A percentile compares a stretch with the other conserved stretches of the same genome.
Conservation (phyloP, 2,797 vertebrate genomes). For the Gobio occitaniae region DNA sequence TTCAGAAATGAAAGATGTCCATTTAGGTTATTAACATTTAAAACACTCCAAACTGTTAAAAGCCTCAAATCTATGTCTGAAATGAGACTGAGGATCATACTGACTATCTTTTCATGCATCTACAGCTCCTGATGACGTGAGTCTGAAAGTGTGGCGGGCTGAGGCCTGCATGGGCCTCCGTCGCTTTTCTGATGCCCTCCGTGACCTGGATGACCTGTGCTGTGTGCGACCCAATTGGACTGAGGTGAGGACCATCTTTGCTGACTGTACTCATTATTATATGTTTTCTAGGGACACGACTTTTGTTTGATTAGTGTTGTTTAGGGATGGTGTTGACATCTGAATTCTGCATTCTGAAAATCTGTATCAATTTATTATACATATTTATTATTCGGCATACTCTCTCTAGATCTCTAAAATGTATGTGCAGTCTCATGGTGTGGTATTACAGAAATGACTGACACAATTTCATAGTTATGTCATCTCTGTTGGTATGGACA, state of each 20-base stretch:
- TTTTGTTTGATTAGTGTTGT: background rate
- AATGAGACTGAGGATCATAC: background rate
- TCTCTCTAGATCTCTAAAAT: background rate
- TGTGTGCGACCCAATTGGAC: slow-evolving; percentile 79
- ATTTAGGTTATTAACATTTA: background rate
- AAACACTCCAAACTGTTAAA: background rate
- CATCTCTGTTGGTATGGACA: background rate
- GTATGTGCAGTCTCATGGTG: background rate
- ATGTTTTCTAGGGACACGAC: background rate
- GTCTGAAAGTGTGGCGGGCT: slow-evolving; percentile 79
- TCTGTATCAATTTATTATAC: background rate
- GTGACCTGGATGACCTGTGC: slow-evolving; percentile 84
- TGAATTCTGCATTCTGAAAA: background rate
- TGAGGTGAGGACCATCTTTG: slow-evolving; percentile 74
- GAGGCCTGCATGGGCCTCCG: slow-evolving; percentile 78
- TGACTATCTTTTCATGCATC: background rate
- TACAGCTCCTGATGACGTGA: slow-evolving; percentile 78
- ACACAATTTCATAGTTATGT: background rate
- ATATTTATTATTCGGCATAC: background rate
- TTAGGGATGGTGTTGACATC: background rate
- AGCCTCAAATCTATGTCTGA: background rate
- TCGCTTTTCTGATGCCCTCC: slow-evolving; percentile 75
- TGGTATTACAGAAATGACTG: background rate
- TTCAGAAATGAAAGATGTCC: slow-evolving; percentile 4
- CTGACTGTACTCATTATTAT: slow-evolving; percentile 12